Base-by-base conservation (phyloP, 1,140 invertebrate genomes). In the Halesus radiatus region DNA sequence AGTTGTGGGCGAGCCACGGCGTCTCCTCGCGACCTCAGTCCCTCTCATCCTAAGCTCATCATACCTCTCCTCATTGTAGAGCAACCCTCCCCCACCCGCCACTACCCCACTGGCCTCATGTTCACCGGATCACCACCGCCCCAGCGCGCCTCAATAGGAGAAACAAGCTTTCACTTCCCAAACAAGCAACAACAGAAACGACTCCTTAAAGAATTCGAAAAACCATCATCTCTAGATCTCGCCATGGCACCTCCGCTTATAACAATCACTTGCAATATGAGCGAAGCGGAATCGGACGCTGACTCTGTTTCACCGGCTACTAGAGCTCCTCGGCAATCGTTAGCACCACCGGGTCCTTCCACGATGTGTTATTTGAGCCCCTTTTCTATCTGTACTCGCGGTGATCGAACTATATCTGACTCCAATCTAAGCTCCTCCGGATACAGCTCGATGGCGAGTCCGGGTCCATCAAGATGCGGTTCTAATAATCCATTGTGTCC, bases 381-480 rank as follows among this genome's bases (percentile, higher is more conserved):
- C 7, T 95, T 95, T 85, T 93, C 93, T 1, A 93, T 94, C 89
- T 91, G 92, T 26, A 90, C 92, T 10, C 86, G 92, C 81, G 90
- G 92, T 13, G 93, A 94, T 83, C 89, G 94, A 84, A 93, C 93
- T 16, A 93, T 94, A 16, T 95, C 94, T 0, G 94, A 95, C 87
- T 95, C 94, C 0, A 96, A 96, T 87, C 87, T 96, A 22, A 95
- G 94, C 79, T 95, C 94, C 10, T 95, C 94, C 1, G 95, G 95
- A n/a, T 96, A 96, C 84, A 94, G 93, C 79, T 95, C 94, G 4
- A 95, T 95, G 92, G 94, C 94, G 2, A 94, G 93, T 87, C 94
- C 94, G 0, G 94, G 94, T 1, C 93, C 94, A 1, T 95, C 94
- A 0, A 88, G 94, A 62, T 95, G 94, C 85, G 93, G 94, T 10